Percentiles rank a stretch among this genome's conserved stretches.
phyloP scores from a whole-genome alignment of 2,888 invertebrate genomes.

The Euzetes globulus region DNA sequence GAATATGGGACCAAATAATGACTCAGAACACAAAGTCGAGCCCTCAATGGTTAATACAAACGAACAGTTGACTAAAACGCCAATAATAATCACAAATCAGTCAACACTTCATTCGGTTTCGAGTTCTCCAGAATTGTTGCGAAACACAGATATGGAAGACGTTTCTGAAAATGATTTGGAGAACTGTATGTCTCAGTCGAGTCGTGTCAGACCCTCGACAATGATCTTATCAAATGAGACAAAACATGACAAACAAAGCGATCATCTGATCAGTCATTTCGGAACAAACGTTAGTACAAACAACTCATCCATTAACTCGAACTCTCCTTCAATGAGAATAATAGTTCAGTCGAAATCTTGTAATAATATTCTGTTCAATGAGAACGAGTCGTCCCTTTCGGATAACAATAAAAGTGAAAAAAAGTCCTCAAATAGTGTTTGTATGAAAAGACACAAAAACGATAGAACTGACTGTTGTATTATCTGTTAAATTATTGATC shows the following conservation, averaged over 20 bases:
- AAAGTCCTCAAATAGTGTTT: neutral
- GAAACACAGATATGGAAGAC: conserved; percentile 21
- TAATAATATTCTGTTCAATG: conserved; percentile 36
- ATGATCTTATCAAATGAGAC: conserved; percentile 24
- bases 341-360: conserved; percentile 39
- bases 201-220: neutral
- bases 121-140: conserved; percentile 37
- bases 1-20: conserved; percentile 8
- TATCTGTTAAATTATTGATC: conserved; percentile 29
- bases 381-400: conserved; percentile 4
- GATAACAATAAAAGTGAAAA: neutral
- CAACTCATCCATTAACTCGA: conserved; percentile 17
- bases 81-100: neutral
- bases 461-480: conserved; percentile 32
- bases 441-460: conserved; percentile 30
- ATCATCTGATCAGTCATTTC: neutral
- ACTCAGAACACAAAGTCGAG: neutral
- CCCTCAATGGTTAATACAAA: neutral
- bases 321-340: conserved; percentile 35
- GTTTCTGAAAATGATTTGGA: conserved; percentile 12
- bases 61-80: neutral
- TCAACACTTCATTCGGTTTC: conserved; percentile 35
- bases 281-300: conserved; percentile 23
- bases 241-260: conserved; percentile 27
- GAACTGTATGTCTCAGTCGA: conserved; percentile 11